Evolutionary conservation across 1,140 invertebrate genomes (phyloP).

Genomic region (Elymnias hypermnestra): DNA sequence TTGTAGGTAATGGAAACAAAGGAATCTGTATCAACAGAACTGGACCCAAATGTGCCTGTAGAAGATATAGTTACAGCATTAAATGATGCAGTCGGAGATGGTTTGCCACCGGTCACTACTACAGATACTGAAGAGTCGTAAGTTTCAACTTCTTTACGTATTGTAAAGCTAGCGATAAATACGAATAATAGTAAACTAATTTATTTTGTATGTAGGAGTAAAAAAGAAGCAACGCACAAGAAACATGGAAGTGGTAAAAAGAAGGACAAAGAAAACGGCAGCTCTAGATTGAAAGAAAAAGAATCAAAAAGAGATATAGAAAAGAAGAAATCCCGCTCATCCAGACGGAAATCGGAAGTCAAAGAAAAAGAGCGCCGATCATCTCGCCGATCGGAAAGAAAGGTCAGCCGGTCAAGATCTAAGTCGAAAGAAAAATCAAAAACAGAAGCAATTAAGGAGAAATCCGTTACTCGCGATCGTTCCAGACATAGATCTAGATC

Average conservation of each 20-base stretch:
- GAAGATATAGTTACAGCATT: constrained; percentile 80
- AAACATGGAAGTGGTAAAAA: constrained; percentile 33
- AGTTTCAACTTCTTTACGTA: constrained; percentile 12
- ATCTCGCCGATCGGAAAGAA: constrained; percentile 39
- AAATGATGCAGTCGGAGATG: constrained; percentile 70
- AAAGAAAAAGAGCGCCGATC: constrained; percentile 45
- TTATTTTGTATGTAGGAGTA: constrained; percentile 20
- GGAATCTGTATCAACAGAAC: constrained; percentile 72
- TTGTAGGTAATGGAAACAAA: constrained; percentile 77
- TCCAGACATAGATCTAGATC: constrained; percentile 47
- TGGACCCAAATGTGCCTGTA: constrained; percentile 80
- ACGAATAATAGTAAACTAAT: background rate
- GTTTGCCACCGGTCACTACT: constrained; percentile 30
- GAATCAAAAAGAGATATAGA: constrained; percentile 50
- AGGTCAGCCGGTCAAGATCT: constrained; percentile 37
- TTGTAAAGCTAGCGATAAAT: too few species aligned
- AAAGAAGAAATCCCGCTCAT: constrained; percentile 47
- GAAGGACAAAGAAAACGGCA: constrained; percentile 44
- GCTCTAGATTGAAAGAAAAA: constrained; percentile 45
- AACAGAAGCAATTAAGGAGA: constrained; percentile 40
- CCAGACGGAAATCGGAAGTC: constrained; percentile 40
- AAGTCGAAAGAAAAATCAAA: constrained; percentile 45
- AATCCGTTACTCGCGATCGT: constrained; percentile 37
- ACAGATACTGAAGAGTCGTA: constrained; percentile 42
- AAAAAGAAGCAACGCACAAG: constrained; percentile 24